Evolutionary conservation across 2,888 invertebrate genomes (phyloP).

Genomic region (Mamestra brassicae): DNA sequence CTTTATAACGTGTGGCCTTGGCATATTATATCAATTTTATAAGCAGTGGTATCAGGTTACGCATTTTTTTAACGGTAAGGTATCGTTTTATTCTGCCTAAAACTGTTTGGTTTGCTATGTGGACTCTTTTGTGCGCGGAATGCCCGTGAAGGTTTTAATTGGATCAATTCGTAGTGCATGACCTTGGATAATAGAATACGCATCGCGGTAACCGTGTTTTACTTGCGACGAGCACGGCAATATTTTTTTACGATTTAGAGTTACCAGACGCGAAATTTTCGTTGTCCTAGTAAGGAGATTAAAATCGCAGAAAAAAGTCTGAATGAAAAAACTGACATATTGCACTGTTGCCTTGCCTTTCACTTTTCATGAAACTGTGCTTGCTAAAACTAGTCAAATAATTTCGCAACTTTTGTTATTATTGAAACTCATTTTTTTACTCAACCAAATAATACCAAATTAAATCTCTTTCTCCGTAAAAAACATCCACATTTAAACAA

Average conservation of each 20-base stretch:
- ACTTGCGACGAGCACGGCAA: slow-evolving; percentile 44
- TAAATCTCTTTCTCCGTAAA: no score
- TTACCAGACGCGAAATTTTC: slow-evolving; percentile 55
- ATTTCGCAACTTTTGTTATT: background rate
- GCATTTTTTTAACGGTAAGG: slow-evolving; percentile 52
- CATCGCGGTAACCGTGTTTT: slow-evolving; percentile 58
- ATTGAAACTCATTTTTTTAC: background rate
- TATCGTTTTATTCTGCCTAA: slow-evolving; percentile 9
- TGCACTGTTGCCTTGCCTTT: slow-evolving; percentile 37
- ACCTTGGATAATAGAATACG: slow-evolving; percentile 69
- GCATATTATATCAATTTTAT: slow-evolving; percentile 63
- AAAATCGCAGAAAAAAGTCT: background rate
- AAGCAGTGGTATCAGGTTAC: slow-evolving; percentile 64
- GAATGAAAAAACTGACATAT: background rate
- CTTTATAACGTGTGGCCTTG: slow-evolving; percentile 77
- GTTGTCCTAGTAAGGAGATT: slow-evolving; percentile 11
- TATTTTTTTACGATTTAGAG: slow-evolving; percentile 45
- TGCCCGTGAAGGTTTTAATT: slow-evolving; percentile 59
- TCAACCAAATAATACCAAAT: no score
- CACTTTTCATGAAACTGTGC: slow-evolving; percentile 33
- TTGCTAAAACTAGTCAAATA: background rate
- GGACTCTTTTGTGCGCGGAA: slow-evolving; percentile 34
- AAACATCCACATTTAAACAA: background rate
- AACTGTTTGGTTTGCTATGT: slow-evolving; percentile 20
- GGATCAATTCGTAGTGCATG: slow-evolving; percentile 66